Conservation (phyloP, 2,888 invertebrate species). For the Torymus tubicola region DNA sequence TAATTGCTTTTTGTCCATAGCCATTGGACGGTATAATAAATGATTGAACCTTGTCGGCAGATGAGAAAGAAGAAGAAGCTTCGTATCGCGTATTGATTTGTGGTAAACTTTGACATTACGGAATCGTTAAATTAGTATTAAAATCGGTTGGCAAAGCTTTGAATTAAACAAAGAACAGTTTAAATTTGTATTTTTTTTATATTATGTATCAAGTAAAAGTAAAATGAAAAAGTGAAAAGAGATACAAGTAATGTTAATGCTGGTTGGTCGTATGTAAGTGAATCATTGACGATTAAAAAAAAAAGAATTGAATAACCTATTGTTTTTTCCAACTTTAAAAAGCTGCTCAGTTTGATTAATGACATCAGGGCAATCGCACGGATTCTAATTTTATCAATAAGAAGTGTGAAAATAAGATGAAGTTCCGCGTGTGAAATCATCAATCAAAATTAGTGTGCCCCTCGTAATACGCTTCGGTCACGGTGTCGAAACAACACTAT, state of each 20-base stretch:
- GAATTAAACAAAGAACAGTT: no score
- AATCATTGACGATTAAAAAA: background rate
- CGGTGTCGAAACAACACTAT: no score
- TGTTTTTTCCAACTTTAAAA: background rate
- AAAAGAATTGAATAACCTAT: background rate
- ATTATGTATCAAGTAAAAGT: no score
- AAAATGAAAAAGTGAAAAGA: no score
- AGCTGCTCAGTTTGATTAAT: constrained; percentile 23
- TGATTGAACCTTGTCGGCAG: background rate
- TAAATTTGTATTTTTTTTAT: no score
- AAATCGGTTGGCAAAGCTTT: no score
- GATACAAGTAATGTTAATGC: no score
- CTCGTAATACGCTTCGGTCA: no score
- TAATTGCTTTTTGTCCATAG: background rate
- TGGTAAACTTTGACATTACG: no score
- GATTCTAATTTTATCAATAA: constrained; percentile 23
- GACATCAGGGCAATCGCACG: background rate
- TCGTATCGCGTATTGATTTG: no score
- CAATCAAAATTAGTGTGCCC: constrained; percentile 39
- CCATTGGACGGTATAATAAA: background rate
- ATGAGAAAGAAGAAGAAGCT: background rate
- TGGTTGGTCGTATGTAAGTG: no score
- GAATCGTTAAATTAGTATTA: no score
- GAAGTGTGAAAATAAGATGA: constrained; percentile 41
- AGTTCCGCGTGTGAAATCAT: constrained; percentile 17